Evolutionary conservation across 2,113 vertebrate genomes (phyloP), one percentile per base, ranked within the genome.

Genomic region (Sinocyclocheilus anshuiensis): DNA sequence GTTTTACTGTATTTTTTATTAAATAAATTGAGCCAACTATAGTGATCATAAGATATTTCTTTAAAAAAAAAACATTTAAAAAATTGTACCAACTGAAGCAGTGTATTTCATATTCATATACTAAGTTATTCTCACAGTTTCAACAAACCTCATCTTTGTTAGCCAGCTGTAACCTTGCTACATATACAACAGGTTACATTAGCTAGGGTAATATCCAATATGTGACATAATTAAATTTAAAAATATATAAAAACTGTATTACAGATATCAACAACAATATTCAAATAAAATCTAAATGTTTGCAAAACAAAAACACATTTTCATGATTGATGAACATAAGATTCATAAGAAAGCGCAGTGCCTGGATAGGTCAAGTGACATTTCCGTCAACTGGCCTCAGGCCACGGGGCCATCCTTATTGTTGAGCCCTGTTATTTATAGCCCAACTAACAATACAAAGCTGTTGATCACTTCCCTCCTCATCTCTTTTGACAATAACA

Each of bases 311-410:
- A 22, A 72, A 9, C 18, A 18, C 8, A 22, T 39, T 2, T 39
- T 42, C 36, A 42, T 22, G 69, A 72, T 22, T 42, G 18, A 22
- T 39, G 20, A 74, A 74, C 18, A 18, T 18, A 48, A 48, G 9
- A 2, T 22, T 53, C 12, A 10, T 9, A 22, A 8, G 42, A 22
- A 39, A 71, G 18, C 0, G 0, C 33, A 39, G 8, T 22, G 69
- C 36, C 69, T 22, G 18, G 36, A 74, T 8, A 76, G 74, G 22
- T 76, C 42, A 76, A 48, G 22, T 26, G n/a, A 24, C 74, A 50
- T 76, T 75, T 75, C 72, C 42, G 2, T 75, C 69, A 42, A 69
- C 61, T 69, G 65, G 29, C 26, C 67, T 69, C 33, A 72, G 69
- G 69, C 2, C 36, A 42, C 69, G 12, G 0, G 36, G 36, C 36